phyloP scores from a whole-genome alignment of 2,113 vertebrate genomes.

The Colaptes auratus region DNA sequence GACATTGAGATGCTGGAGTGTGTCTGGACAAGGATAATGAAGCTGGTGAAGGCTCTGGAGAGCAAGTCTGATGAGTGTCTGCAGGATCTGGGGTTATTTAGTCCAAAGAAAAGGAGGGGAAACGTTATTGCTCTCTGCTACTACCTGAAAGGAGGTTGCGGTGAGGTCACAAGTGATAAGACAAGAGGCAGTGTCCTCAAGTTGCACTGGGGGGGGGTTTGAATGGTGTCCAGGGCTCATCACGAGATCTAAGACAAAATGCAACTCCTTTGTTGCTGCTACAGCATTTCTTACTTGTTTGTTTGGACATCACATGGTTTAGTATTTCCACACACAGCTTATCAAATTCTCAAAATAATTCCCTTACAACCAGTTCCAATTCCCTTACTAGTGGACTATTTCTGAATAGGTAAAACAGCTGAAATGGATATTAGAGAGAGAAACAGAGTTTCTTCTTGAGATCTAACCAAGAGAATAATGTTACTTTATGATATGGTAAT shows the following conservation, averaged over 20 bases:
- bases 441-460: conserved; percentile 1
- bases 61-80: too few species aligned
- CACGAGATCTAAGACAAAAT: neutral
- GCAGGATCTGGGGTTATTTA: too few species aligned
- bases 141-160: too few species aligned
- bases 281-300: neutral
- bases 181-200: too few species aligned
- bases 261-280: neutral
- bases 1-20: too few species aligned
- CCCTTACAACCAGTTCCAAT: neutral
- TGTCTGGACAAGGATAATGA: too few species aligned
- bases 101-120: too few species aligned
- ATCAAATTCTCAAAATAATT: neutral
- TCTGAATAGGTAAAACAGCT: conserved; percentile 12
- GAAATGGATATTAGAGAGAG: neutral
- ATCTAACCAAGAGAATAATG: conserved; percentile 1
- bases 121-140: too few species aligned
- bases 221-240: neutral
- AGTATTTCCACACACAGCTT: neutral
- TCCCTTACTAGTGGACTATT: neutral
- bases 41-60: too few species aligned
- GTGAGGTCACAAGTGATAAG: too few species aligned
- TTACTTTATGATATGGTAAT: conserved; percentile 20
- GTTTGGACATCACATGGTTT: neutral
- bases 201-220: too few species aligned